Percentiles rank a stretch among this genome's conserved stretches.
These are phyloP conservation scores for Gallirallus australis DNA, from an alignment of 2,797 vertebrate genomes.

Conservation along the genomic window DNA sequence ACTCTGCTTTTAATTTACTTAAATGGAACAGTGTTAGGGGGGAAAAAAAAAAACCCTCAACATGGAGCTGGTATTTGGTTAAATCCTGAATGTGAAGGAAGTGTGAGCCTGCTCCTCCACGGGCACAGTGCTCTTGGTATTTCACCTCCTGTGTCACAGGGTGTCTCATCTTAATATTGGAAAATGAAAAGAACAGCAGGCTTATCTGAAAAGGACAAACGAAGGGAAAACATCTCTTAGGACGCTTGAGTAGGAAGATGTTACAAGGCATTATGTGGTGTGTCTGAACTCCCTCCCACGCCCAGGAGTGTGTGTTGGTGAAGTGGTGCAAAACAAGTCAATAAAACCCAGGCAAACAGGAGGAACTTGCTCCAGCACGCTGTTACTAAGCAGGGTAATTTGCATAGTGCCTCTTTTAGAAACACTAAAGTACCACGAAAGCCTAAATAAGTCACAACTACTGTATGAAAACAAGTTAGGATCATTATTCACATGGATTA, in stretches of 20 bases:
- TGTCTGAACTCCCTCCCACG: neutral
- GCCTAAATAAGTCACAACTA: neutral
- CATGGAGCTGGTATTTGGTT: neutral
- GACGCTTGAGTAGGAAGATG: neutral
- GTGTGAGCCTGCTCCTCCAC: rapidly evolving
- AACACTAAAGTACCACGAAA: neutral
- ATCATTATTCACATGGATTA: neutral
- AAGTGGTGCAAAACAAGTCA: neutral
- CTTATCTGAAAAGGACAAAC: neutral
- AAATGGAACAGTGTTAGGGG: rapidly evolving
- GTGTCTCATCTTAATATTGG: neutral
- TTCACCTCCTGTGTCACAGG: neutral
- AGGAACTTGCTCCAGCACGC: neutral
- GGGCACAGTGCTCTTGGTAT: rapidly evolving
- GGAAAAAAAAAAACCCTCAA: neutral
- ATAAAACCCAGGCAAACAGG: neutral
- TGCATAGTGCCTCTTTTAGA: neutral
- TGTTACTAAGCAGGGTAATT: neutral
- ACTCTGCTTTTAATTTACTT: rapidly evolving
- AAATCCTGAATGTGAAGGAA: rapidly evolving
- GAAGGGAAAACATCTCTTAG: neutral
- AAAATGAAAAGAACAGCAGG: neutral
- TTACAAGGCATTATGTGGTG: neutral
- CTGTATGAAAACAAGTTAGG: neutral
- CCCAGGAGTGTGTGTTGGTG: neutral